A percentile compares a stretch with the other conserved stretches of the same genome.
Conservation (phyloP, 2,797 vertebrate genomes). For the Sebastes elongatus region DNA sequence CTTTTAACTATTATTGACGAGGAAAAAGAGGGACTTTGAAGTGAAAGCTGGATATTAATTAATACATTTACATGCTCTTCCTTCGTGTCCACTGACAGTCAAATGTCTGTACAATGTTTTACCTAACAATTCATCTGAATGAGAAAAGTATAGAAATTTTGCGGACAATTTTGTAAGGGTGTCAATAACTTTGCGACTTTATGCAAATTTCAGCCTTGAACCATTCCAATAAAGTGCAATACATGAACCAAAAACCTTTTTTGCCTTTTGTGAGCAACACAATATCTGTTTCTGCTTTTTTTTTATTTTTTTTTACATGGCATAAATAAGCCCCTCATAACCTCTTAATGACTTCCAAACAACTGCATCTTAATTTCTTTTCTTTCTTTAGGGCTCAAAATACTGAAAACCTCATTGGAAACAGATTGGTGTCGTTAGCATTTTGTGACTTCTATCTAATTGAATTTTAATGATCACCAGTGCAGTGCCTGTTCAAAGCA, state of each 20-base stretch:
- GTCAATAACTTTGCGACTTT: background rate
- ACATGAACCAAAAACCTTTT: background rate
- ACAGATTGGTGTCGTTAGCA: constrained; percentile 37
- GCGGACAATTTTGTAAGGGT: background rate
- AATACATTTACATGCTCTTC: background rate
- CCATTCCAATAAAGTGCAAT: background rate
- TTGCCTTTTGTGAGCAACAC: background rate
- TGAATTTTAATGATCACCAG: constrained; percentile 46
- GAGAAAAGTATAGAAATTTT: background rate
- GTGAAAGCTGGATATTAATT: background rate
- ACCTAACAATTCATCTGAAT: background rate
- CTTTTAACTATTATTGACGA: background rate
- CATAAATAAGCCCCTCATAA: background rate
- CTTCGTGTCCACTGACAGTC: background rate
- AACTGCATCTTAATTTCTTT: background rate
- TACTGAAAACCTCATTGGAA: background rate
- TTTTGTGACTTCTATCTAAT: constrained; percentile 46
- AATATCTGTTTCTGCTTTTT: background rate
- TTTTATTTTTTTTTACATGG: too few species aligned
- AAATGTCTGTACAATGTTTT: background rate
- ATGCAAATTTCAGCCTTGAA: background rate
- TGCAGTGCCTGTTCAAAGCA: background rate
- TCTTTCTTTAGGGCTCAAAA: constrained; percentile 14
- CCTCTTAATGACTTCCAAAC: background rate
- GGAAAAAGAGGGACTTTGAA: too few species aligned